Evolutionary conservation across 2,113 vertebrate genomes (phyloP).

Genomic region (Archilochus colubris): DNA sequence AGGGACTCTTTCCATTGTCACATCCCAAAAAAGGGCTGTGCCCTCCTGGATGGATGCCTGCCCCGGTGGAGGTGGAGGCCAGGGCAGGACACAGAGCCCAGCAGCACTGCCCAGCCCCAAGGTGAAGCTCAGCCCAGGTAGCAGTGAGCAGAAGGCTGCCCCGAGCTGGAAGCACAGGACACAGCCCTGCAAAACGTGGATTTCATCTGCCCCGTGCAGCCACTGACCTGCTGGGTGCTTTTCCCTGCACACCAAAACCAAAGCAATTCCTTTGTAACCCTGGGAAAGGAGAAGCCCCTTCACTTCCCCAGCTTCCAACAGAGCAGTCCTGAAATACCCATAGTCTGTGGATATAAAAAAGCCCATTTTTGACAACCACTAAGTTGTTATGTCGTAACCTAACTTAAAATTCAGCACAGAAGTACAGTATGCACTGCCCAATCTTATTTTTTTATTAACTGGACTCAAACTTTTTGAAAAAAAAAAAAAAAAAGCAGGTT

Average conservation of each 20-base stretch:
- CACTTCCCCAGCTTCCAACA: neutral
- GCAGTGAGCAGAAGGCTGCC: fast-evolving
- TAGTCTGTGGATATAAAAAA: neutral
- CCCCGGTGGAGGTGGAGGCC: neutral
- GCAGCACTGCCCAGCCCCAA: fast-evolving
- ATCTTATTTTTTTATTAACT: neutral
- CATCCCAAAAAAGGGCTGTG: no score
- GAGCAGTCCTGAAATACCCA: neutral
- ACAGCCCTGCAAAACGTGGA: neutral
- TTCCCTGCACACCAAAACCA: neutral
- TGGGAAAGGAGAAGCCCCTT: neutral
- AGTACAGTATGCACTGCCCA: fast-evolving
- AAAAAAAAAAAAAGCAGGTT: no score
- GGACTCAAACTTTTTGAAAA: neutral
- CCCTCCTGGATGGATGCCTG: fast-evolving
- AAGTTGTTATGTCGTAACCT: neutral
- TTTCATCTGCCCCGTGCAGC: neutral
- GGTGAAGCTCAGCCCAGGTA: no score
- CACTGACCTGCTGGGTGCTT: neutral
- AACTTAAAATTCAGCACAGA: neutral
- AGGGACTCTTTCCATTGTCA: fast-evolving
- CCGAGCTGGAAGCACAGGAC: no score
- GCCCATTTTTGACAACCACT: fast-evolving
- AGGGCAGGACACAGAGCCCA: neutral
- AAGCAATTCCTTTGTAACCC: neutral